Base-by-base conservation (phyloP, 1,140 invertebrate species). In the Drosophila ercepeae region DNA sequence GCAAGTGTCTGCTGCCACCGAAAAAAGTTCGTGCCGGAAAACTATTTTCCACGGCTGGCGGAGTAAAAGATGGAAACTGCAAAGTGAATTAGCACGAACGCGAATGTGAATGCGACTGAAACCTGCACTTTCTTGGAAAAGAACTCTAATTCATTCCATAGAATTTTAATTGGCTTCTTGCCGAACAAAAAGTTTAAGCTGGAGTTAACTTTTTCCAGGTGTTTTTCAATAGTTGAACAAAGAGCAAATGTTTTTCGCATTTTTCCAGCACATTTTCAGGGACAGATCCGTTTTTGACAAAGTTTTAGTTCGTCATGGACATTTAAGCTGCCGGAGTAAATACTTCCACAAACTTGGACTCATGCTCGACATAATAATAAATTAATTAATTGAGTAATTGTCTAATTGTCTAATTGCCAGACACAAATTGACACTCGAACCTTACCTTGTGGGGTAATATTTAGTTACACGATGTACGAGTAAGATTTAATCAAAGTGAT, bases 81-180 rank as follows among this genome's bases (percentile, higher is more conserved):
- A 32, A 32, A 32, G 29, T 32, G 29, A 32, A 32, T 32, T 32
- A 32, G 29, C 29, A 32, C 9, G 29, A 32, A 16, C 6, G 36
- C n/a, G 36, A 39, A 16, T 14, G 36, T 1, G 14, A 39, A 39
- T 4, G 76, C 73, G 73, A 76, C 72, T 71, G 68, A 54, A 78
- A 86, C 75, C 52, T 67, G 60, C 60, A 29, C 39, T 6, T 6
- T 16, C 36, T 13, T n/a, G n/a, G n/a, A n/a, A n/a, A 16, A 14
- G 55, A 57, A 67, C 60, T 53, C 49, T 67, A 67, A 67, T 67
- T 65, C 61, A 53, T 67, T 67, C 64, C 39, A 67, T 36, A 53
- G 64, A 53, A 67, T 67, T 67, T 53, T 67, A 67, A 67, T 67
- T 67, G 63, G 64, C 64, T 67, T 52, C 39, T 23, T 67, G 27